phyloP scores from a whole-genome alignment of 2,113 vertebrate genomes.

The Erythrolamprus reginae region DNA sequence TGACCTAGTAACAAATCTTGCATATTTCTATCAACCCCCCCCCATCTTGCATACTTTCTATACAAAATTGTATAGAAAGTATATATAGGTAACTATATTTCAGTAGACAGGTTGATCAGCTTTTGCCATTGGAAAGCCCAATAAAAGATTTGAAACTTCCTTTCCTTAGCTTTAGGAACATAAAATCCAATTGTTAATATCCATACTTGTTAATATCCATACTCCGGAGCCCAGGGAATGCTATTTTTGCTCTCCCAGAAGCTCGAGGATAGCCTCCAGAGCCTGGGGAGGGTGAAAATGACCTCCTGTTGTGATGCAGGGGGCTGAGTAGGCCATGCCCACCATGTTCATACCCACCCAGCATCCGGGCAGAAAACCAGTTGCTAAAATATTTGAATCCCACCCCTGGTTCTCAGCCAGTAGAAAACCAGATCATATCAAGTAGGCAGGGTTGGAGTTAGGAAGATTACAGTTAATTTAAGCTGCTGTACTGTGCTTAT shows the following conservation, averaged over 20 bases:
- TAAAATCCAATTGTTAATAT: neutral
- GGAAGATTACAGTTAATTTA: neutral
- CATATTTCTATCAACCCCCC: neutral
- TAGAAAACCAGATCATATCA: neutral
- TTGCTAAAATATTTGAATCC: too few species aligned
- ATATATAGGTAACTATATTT: neutral
- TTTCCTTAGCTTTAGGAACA: neutral
- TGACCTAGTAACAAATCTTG: neutral
- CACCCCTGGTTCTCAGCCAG: neutral
- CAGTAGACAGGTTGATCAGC: neutral
- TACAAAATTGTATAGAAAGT: too few species aligned
- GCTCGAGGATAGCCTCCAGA: too few species aligned
- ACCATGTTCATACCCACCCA: too few species aligned
- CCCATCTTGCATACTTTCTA: neutral
- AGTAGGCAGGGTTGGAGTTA: neutral
- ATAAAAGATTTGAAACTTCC: neutral
- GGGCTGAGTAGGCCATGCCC: too few species aligned
- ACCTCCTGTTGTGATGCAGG: too few species aligned
- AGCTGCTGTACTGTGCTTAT: neutral
- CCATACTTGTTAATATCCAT: neutral
- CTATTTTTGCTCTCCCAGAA: too few species aligned
- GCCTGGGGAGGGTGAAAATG: too few species aligned
- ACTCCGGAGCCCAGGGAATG: neutral
- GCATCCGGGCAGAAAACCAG: too few species aligned
- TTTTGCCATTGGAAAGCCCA: neutral